phyloP scores from a whole-genome alignment of 1,140 invertebrate genomes.

The Oreohelix idahoensis region DNA sequence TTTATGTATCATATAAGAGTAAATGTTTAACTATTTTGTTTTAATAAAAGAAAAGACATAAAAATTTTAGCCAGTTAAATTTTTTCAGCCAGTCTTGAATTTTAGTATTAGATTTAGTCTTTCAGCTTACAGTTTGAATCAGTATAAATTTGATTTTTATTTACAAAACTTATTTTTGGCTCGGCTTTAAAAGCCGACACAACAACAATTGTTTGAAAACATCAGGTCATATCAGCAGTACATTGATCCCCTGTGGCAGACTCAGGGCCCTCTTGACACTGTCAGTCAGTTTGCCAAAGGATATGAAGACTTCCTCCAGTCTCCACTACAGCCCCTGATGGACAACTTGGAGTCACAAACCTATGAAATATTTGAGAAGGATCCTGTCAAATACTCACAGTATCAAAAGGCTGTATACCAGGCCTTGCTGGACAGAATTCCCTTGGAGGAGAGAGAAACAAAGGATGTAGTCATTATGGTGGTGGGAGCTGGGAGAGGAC shows the following conservation, averaged over 20 bases:
- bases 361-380: constrained; percentile 99
- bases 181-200: too few relatives aligned
- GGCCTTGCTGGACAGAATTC: constrained; percentile 79
- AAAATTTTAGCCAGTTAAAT: too few relatives aligned
- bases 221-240: constrained; percentile 87
- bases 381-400: constrained; percentile 94
- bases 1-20: too few relatives aligned
- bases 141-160: too few relatives aligned
- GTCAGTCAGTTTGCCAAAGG: constrained; percentile 79
- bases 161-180: too few relatives aligned
- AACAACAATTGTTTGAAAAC: too few relatives aligned
- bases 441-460: constrained; percentile 74
- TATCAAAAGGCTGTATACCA: constrained; percentile 85
- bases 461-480: constrained; percentile 71
- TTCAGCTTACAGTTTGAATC: too few relatives aligned
- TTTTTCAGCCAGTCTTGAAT: too few relatives aligned
- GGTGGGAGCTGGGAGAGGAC: constrained; percentile 89
- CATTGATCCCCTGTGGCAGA: constrained; percentile 85
- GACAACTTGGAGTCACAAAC: constrained; percentile 96
- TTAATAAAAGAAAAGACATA: too few relatives aligned
- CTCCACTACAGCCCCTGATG: constrained; percentile 86
- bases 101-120: too few relatives aligned
- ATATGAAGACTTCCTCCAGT: constrained; percentile 93
- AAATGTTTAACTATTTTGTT: too few relatives aligned
- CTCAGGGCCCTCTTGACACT: constrained; percentile 74